Base-by-base conservation (phyloP, 2,797 vertebrate genomes). In the Tympanoctomys barrerae region DNA sequence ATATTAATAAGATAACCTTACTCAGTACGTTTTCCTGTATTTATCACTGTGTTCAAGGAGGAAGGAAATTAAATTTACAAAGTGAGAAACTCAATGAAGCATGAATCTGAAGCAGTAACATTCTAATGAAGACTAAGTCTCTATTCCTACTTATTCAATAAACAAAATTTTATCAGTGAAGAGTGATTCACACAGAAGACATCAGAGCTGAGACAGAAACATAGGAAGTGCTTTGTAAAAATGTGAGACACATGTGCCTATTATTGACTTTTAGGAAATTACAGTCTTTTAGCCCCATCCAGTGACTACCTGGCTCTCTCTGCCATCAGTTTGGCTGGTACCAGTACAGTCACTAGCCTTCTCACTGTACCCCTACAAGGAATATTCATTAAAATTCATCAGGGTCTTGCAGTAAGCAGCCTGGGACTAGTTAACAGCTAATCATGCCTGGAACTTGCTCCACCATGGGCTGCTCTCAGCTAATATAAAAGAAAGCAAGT, bases 181-280 rank as follows among this genome's bases (percentile, higher is more conserved):
- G 46, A 80, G 52, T 75, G 79, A 94, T 33, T 94, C 87, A 80
- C 64, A 77, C 0, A 46, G 64, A 89, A 75, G 61, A 88, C 80
- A 59, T 70, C 52, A 89, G 94, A 88, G 31, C 24, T 93, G n/a
- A 64, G 62, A 66, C 10, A 92, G 86, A 96, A 91, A 66, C 16
- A 10, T 46, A 71, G 7, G 10, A 68, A 79, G 31, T 4, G 7
- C 31, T 91, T 82, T 90, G 54, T 90, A 42, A 89, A 68, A 77
- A 1, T 19, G 18, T 52, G 42, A 91, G 80, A 75, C 73, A n/a
- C 0, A 2, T 19, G 14, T 66, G n/a, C 22, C 85, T 70, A 61
- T 7, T 39, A 7, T 13, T 82, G 31, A 73, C 84, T 95, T 54
- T 82, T 87, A 91, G 78, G 14, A 82, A 83, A 81, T 79, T 26